Conservation (phyloP, 2,888 invertebrate species). For the Diplazon laetatorius region DNA sequence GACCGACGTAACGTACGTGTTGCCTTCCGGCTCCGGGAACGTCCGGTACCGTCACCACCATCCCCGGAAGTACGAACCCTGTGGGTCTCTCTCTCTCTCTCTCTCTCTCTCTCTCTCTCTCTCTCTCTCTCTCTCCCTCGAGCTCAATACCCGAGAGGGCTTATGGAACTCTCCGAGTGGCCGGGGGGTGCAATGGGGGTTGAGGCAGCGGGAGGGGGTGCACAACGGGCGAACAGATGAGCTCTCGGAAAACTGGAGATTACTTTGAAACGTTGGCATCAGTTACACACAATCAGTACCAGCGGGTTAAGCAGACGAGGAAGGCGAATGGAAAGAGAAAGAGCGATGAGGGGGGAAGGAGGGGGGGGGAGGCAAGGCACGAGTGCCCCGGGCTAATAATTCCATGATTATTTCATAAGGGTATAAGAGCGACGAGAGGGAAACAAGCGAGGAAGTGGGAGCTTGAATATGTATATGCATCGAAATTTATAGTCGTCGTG, state of each 20-base stretch:
- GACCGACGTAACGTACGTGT: conserved; percentile 17
- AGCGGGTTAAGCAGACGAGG: not conserved
- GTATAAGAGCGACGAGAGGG: conserved; percentile 58
- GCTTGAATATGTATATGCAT: conserved; percentile 81
- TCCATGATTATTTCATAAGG: conserved; percentile 81
- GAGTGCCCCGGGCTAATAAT: conserved; percentile 76
- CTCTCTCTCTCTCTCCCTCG: not conserved
- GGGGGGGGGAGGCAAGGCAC: conserved; percentile 26
- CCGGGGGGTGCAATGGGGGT: not conserved
- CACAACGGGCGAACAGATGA: conserved; percentile 27
- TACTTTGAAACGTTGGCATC: conserved; percentile 53
- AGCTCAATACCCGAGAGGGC: not conserved
- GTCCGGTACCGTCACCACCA: conserved; percentile 21
- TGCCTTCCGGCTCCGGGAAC: conserved; percentile 1
- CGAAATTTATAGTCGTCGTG: conserved; percentile 77
- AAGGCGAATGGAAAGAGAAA: not conserved
- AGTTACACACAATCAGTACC: conserved; percentile 24
- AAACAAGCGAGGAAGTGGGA: conserved; percentile 21
- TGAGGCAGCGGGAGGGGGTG: too few species aligned
- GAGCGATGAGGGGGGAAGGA: conserved; percentile 13
- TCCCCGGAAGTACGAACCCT: too few species aligned
- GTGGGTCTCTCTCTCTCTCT: conserved; percentile 29
- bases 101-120: not conserved
- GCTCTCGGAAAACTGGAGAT: conserved; percentile 41
- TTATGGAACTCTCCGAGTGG: not conserved